Conservation (phyloP, 2,888 invertebrate species). For the Sceliomorpha sp. region DNA sequence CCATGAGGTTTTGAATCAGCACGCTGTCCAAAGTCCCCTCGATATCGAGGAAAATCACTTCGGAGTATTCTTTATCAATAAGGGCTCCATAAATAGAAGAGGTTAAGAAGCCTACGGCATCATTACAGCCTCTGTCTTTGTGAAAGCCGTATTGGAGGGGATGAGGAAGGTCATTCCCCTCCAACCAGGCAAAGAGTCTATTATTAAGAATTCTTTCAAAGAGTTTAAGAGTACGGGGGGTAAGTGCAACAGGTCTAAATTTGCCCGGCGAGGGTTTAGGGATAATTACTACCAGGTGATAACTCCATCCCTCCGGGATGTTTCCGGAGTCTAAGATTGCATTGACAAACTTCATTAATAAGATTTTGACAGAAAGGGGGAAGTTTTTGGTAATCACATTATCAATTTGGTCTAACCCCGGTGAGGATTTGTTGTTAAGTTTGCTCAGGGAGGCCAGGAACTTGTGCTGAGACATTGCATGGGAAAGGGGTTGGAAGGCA, state of each 20-base stretch:
- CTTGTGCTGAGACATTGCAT: background rate
- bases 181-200: background rate
- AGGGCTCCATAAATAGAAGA: too few relatives aligned
- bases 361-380: background rate
- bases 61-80: too few relatives aligned
- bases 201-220: conserved; percentile 9
- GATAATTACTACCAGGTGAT: background rate
- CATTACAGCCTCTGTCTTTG: background rate
- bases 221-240: conserved; percentile 1
- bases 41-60: too few relatives aligned
- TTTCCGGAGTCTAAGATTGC: background rate
- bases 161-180: background rate
- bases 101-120: too few relatives aligned
- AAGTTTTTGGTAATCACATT: conserved; percentile 5
- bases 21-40: too few relatives aligned
- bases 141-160: conserved; percentile 1
- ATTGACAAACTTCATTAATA: conserved; percentile 7
- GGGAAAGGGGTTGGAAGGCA: too few relatives aligned
- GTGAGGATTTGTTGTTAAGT: conserved; percentile 5
- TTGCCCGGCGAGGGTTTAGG: conserved; percentile 4
- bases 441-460: background rate
- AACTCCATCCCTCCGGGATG: conserved; percentile 1
- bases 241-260: conserved; percentile 3
- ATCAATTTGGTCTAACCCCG: conserved; percentile 15
- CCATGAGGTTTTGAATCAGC: too few relatives aligned